These are phyloP conservation scores for Catostomus latipinnis DNA, from an alignment of 2,797 vertebrate species.

Conservation along the genomic window DNA sequence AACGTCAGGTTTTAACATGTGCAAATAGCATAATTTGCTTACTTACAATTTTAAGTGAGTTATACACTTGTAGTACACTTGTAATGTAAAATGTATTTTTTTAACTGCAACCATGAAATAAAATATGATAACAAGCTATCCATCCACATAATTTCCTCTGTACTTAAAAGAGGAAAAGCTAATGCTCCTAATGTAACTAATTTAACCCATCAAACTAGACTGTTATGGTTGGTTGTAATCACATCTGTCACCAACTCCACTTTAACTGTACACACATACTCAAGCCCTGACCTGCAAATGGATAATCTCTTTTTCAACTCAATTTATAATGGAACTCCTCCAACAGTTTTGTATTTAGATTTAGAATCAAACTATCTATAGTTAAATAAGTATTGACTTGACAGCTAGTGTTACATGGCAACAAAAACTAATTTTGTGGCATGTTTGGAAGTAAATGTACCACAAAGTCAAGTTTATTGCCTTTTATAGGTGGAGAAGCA, in stretches of 20 bases:
- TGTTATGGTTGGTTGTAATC: constrained; percentile 20
- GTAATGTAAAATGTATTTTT: no score
- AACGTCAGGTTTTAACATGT: not conserved
- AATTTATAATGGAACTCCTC: not conserved
- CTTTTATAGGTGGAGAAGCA: constrained; percentile 82
- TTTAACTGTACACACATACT: constrained; percentile 25
- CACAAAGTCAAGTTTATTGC: not conserved
- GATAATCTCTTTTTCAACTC: not conserved
- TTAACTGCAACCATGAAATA: no score
- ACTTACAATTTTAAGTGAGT: no score
- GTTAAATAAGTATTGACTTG: no score
- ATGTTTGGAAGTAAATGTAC: no score
- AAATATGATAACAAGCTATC: not conserved
- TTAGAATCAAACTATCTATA: not conserved
- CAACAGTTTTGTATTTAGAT: not conserved
- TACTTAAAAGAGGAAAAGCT: not conserved
- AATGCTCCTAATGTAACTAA: not conserved
- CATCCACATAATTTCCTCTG: constrained; percentile 6
- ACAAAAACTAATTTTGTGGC: no score
- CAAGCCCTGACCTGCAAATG: constrained; percentile 1
- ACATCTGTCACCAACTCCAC: constrained; percentile 43
- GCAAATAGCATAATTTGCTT: no score
- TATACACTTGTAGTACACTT: no score
- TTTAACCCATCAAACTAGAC: constrained; percentile 29
- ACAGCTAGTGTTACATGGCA: no score